Base-by-base conservation (phyloP, 2,797 vertebrate species). In the Tamandua tetradactyla region DNA sequence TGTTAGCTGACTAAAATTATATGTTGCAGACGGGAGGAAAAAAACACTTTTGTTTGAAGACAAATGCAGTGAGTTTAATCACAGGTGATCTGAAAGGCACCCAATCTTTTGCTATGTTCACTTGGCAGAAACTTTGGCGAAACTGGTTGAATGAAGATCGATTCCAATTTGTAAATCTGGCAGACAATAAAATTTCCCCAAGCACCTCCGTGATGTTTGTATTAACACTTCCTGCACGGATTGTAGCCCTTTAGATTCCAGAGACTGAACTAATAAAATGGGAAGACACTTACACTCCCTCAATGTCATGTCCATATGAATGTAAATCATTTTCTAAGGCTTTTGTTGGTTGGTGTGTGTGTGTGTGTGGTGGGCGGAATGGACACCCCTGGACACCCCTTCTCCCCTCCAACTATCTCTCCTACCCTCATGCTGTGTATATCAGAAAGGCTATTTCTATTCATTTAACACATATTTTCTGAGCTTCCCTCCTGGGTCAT, bases 51-150 rank as follows among this genome's bases (percentile, higher is more conserved):
- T 98, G 96, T 99, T 99, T 99, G 98, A 98, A 98, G 98, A 98
- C 98, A 98, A 98, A 98, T 98, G 98, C 98, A 97, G 97, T 94
- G 97, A 99, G 98, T 99, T 98, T 98, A 98, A 99, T 98, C 98
- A 98, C 98, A 98, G 98, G 97, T 94, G 98, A 98, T 97, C 95
- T 89, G 79, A 98, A 98, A 98, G 93, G 94, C 97, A 90, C 89
- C 94, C 69, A 1, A 1, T 94, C 90, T 97, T 95, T 94, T 81
- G 47, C 71, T 42, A 0, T 74, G 91, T 98, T 98, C 98, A 82
- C 98, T 95, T 98, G 95, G 87, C 95, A 94, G 98, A 97, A 98
- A 98, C 97, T 98, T 98, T 87, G 95, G 93, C 27, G 57, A 97
- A 98, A 94, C 95, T 76, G 49, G 64, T 74, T 72, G 94, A 96